phyloP scores from a whole-genome alignment of 2,888 invertebrate species.

The Xanthorhoe spadicearia region DNA sequence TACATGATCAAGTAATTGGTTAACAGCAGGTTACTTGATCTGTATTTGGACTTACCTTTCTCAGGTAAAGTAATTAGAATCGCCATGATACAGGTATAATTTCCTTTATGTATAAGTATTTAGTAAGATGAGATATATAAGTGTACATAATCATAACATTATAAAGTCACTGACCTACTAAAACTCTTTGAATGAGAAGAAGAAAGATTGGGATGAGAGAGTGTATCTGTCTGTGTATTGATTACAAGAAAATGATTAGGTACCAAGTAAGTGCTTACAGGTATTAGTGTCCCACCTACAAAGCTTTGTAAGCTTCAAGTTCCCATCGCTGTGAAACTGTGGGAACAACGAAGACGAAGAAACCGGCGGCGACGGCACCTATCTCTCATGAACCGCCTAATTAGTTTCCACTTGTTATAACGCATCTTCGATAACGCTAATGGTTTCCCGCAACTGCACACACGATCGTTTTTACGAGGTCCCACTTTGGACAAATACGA shows the following conservation, averaged over 20 bases:
- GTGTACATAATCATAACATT: too few species aligned
- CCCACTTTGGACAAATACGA: constrained; percentile 17
- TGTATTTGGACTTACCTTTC: too few species aligned
- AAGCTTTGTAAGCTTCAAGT: background rate
- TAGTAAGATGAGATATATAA: too few species aligned
- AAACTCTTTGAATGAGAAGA: too few species aligned
- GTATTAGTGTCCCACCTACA: background rate
- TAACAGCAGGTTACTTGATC: background rate
- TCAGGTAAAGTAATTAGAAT: too few species aligned
- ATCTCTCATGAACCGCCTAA: constrained; percentile 49
- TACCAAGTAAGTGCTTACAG: background rate
- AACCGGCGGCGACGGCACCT: constrained; percentile 6
- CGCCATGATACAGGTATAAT: too few species aligned
- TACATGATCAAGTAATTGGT: background rate
- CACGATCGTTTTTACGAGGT: constrained; percentile 56
- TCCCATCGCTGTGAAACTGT: constrained; percentile 3
- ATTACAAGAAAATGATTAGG: too few species aligned
- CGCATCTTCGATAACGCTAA: constrained; percentile 61
- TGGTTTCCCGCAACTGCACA: constrained; percentile 49
- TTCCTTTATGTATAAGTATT: too few species aligned
- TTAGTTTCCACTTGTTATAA: constrained; percentile 64
- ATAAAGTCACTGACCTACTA: too few species aligned
- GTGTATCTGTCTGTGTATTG: too few species aligned
- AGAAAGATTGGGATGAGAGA: too few species aligned
- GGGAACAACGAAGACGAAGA: constrained; percentile 10